Evolutionary conservation across 2,888 invertebrate genomes (phyloP), one percentile per base, ranked within the genome.

Genomic region (Drosophila neotestacea): DNA sequence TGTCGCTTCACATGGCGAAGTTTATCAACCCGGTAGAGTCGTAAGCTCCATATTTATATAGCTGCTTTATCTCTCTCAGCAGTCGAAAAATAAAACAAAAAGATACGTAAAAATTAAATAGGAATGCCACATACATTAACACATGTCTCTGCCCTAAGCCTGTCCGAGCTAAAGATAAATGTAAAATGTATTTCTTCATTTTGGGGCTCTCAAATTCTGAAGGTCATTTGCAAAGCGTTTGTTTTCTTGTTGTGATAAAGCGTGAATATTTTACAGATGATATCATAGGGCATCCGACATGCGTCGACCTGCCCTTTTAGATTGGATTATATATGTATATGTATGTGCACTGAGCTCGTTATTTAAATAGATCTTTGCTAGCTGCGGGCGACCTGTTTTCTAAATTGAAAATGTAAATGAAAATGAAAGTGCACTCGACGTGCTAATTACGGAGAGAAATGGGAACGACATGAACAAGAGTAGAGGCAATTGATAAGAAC

Each of bases 1-100:
- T 86, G 83, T 75, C 81, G 67, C 68, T 84, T 86, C 83, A 79
- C 87, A 83, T 61, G 67, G 67, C 50, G 58, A 74, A 79, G 85
- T 86, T 84, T 86, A 84, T 86, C 87, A 84, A 86, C 87, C 68
- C 59, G 48, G 9, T 41, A 27, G 50, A n/a, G 27, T 5, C 68
- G 30, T 76, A 70, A 60, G 79, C 74, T 62, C 32, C 48, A 51
- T 74, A 63, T 79, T 73, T 67, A 67, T 67, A 65, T 78, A 76
- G 81, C 82, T 77, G 80, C 74, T 83, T 83, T 83, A 83, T 83
- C 83, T 77, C 48, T 32, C 56, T 16, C 16, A 62, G n/a, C 51
- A 58, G 54, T 54, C 59, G 28, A 56, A 52, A 66, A 39, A 36
- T 32, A 44, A 59, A 38, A 51, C 50, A 13, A 28, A 50, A 39